A percentile compares a stretch with the other conserved stretches of the same genome.
phyloP scores from a whole-genome alignment of 2,797 vertebrate species.

The Catamblyrhynchus diadema region DNA sequence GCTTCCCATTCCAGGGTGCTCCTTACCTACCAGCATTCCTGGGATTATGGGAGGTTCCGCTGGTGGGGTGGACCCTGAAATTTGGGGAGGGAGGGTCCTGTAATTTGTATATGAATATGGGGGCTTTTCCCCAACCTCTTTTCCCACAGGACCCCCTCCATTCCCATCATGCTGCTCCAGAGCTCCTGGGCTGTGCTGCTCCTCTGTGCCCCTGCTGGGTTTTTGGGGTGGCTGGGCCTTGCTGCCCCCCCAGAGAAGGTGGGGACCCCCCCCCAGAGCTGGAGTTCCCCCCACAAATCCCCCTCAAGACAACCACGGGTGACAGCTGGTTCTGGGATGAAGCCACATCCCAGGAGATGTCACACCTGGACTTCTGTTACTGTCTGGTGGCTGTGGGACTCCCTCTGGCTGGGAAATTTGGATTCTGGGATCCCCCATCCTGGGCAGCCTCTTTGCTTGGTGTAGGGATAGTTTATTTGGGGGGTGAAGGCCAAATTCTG shows the following conservation, averaged over 20 bases:
- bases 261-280: not conserved
- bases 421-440: no score
- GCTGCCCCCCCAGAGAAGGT: not conserved
- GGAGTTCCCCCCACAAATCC: fast-evolving
- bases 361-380: conserved; percentile 72
- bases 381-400: not conserved
- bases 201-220: fast-evolving
- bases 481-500: not conserved
- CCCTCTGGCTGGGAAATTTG: not conserved
- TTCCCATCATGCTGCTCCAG: not conserved
- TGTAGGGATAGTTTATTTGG: not conserved
- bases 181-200: not conserved
- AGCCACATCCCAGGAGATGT: conserved; percentile 66
- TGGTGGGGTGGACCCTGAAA: not conserved
- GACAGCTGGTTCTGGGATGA: conserved; percentile 77
- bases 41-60: fast-evolving
- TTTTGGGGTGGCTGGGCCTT: not conserved
- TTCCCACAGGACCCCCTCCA: not conserved
- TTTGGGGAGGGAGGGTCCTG: not conserved
- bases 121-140: not conserved
- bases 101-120: not conserved
- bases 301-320: conserved; percentile 69
- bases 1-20: not conserved
- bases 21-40: no score
- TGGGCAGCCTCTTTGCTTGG: not conserved